Evolutionary conservation across 2,113 vertebrate genomes (phyloP).

Genomic region (Platichthys stellatus): DNA sequence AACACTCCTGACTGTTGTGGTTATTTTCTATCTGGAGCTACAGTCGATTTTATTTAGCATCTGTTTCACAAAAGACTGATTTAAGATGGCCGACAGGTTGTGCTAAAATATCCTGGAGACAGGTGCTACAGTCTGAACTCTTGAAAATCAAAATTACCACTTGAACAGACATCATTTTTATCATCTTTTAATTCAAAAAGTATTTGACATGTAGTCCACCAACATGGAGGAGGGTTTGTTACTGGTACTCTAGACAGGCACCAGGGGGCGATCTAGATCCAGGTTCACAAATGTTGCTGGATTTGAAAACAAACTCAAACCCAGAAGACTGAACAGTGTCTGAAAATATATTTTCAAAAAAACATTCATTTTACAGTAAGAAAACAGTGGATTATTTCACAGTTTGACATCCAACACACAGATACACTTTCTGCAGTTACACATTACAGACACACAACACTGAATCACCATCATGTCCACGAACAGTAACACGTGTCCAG

Average conservation of each 20-base stretch:
- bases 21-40: not conserved
- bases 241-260: not conserved
- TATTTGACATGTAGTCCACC: no score
- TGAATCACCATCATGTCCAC: conserved; percentile 11
- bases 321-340: conserved; percentile 20
- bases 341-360: conserved; percentile 68
- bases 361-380: conserved; percentile 59
- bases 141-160: no score
- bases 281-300: not conserved
- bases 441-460: conserved; percentile 23
- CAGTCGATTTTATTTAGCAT: no score
- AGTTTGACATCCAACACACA: conserved; percentile 48
- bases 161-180: no score
- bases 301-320: not conserved
- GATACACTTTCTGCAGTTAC: conserved; percentile 12
- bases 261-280: not conserved
- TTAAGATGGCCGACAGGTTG: no score
- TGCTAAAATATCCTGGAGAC: no score
- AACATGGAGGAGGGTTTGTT: not conserved
- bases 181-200: no score
- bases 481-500: not conserved
- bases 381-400: conserved; percentile 42
- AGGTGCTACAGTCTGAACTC: no score
- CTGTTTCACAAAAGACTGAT: no score
- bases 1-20: not conserved